Conservation (phyloP, 2,113 vertebrate genomes). For the Melanerpes formicivorus region DNA sequence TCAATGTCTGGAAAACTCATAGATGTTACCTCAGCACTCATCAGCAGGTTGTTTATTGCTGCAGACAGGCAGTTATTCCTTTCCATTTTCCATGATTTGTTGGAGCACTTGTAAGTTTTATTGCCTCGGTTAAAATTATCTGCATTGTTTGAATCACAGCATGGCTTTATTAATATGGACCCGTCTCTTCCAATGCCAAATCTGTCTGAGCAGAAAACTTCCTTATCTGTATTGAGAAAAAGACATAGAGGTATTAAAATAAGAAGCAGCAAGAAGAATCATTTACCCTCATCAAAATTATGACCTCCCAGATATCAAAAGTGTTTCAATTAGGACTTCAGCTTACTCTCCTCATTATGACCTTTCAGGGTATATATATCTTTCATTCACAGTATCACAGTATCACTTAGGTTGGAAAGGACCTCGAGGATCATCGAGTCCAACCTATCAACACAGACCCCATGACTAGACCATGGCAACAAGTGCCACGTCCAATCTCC, state of each 20-base stretch:
- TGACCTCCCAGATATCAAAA: neutral
- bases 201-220: conserved; percentile 35
- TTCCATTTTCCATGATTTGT: neutral
- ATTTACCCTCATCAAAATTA: neutral
- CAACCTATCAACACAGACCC: too few species aligned
- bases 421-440: too few species aligned
- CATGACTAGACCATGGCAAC: too few species aligned
- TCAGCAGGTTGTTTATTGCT: conserved; percentile 51
- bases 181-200: conserved; percentile 51
- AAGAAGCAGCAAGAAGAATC: neutral
- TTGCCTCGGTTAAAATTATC: neutral
- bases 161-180: conserved; percentile 44
- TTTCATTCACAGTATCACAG: too few species aligned
- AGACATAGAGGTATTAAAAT: neutral
- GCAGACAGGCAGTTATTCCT: conserved; percentile 60
- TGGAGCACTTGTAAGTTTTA: conserved; percentile 53
- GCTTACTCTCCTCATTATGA: neutral
- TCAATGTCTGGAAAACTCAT: neutral
- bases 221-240: conserved; percentile 27
- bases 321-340: neutral
- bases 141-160: neutral
- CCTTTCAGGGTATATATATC: neutral
- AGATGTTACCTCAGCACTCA: conserved; percentile 61
- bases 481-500: too few species aligned
- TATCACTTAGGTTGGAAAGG: too few species aligned